Conservation (phyloP, 2,113 vertebrate species). For the Amia ocellicauda region DNA sequence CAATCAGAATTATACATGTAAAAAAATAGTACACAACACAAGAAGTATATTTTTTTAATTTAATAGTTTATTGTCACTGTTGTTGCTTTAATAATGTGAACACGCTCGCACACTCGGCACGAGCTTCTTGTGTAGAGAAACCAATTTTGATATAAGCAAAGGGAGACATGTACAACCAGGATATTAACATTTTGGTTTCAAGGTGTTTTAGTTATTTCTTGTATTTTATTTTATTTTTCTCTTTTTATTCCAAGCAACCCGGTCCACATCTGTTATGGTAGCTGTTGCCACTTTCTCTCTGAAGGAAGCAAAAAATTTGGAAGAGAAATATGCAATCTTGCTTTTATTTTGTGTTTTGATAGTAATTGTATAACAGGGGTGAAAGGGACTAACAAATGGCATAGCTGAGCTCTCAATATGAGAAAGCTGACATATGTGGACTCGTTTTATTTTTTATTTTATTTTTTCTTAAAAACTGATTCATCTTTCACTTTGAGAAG, state of each 20-base stretch:
- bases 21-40: not conserved
- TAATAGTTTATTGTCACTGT: slow-evolving; percentile 97
- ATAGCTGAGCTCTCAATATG: slow-evolving; percentile 99
- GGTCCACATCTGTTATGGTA: slow-evolving; percentile 84
- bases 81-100: slow-evolving; percentile 87
- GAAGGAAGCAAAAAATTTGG: slow-evolving; percentile 61
- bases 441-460: slow-evolving; percentile 60
- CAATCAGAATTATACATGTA: not conserved
- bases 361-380: slow-evolving; percentile 11
- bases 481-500: slow-evolving; percentile 41
- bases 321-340: slow-evolving; percentile 45
- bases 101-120: slow-evolving; percentile 78
- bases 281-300: slow-evolving; percentile 81
- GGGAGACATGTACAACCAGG: slow-evolving; percentile 62
- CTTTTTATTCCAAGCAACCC: slow-evolving; percentile 78
- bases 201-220: slow-evolving; percentile 48
- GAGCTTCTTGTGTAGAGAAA: slow-evolving; percentile 60
- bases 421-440: slow-evolving; percentile 99
- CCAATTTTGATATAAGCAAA: slow-evolving; percentile 67
- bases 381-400: slow-evolving; percentile 84
- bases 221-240: slow-evolving; percentile 45
- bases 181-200: slow-evolving; percentile 64
- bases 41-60: slow-evolving; percentile 68
- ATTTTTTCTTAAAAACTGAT: slow-evolving; percentile 64
- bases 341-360: slow-evolving; percentile 42